These are phyloP conservation scores for Lordiphosa mommai DNA, from an alignment of 1,140 invertebrate species.

Conservation along the genomic window DNA sequence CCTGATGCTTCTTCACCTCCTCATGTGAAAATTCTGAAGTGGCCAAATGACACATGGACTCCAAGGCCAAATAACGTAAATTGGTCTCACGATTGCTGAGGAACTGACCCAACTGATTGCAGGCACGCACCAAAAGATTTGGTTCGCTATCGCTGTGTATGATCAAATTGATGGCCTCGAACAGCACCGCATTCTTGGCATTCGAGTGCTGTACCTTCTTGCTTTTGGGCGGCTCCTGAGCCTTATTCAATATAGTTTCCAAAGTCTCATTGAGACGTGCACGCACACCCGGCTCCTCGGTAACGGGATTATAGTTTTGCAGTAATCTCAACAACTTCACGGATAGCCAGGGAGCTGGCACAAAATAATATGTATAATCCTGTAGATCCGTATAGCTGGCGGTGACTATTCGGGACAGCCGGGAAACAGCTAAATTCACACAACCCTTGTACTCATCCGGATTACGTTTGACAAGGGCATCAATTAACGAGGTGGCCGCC, in stretches of 20 bases:
- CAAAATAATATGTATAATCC: conserved; percentile 99
- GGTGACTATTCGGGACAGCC: conserved; percentile 97
- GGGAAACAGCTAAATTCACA: conserved; percentile 97
- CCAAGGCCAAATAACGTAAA: conserved; percentile 97
- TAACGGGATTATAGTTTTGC: conserved; percentile 98
- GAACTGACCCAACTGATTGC: conserved; percentile 99
- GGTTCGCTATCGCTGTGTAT: conserved; percentile 99
- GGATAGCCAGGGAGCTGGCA: conserved; percentile 99
- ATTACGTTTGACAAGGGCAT: conserved; percentile 98
- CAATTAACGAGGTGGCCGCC: conserved; percentile 98
- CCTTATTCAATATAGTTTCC: conserved; percentile 99
- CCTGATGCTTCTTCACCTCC: conserved; percentile 99
- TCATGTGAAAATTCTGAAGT: conserved; percentile 99
- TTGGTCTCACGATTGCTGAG: conserved; percentile 99
- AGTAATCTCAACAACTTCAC: conserved; percentile 97
- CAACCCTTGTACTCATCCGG: conserved; percentile 99
- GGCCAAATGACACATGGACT: conserved; percentile 99
- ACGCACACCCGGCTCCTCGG: conserved; percentile 96
- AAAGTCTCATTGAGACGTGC: conserved; percentile 98
- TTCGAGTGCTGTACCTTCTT: conserved; percentile 99
- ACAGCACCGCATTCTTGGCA: conserved; percentile 99
- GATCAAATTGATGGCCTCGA: conserved; percentile 99
- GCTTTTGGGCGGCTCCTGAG: conserved; percentile 99
- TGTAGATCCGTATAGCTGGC: conserved; percentile 99
- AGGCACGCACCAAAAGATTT: conserved; percentile 97